Conservation (phyloP, 2,888 invertebrate species). For the Stenodera caucasica region DNA sequence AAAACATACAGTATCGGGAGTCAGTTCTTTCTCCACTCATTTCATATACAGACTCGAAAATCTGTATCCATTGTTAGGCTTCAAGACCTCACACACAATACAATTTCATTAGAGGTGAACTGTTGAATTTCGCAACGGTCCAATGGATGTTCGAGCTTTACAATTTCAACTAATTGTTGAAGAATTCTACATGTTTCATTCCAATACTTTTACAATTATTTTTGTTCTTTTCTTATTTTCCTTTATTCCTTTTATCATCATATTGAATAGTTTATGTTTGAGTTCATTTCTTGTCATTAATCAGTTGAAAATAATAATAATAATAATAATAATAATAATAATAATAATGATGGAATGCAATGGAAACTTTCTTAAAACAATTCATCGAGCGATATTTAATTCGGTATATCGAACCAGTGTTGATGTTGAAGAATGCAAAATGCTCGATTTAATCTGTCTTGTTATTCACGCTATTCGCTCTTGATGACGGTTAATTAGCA, state of each 20-base stretch:
- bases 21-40: slow-evolving; percentile 18
- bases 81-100: slow-evolving; percentile 50
- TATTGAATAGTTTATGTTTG: background rate
- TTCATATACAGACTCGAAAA: slow-evolving; percentile 20
- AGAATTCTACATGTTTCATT: slow-evolving; percentile 7
- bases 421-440: slow-evolving; percentile 14
- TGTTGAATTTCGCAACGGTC: slow-evolving; percentile 53
- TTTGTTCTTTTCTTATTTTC: background rate
- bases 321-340: too few species aligned
- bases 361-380: too few species aligned
- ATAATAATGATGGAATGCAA: too few species aligned
- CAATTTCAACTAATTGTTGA: slow-evolving; percentile 33
- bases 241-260: background rate
- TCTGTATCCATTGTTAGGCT: slow-evolving; percentile 22
- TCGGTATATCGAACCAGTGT: background rate
- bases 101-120: slow-evolving; percentile 50
- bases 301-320: too few species aligned
- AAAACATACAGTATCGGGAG: slow-evolving; percentile 23
- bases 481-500: slow-evolving; percentile 19
- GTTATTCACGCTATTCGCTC: slow-evolving; percentile 17
- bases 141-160: slow-evolving; percentile 30
- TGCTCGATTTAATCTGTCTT: slow-evolving; percentile 14
- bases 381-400: slow-evolving; percentile 4
- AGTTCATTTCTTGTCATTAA: background rate
- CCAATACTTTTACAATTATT: background rate